These are phyloP conservation scores for Otis tarda DNA, from an alignment of 2,113 vertebrate genomes.

Conservation along the genomic window DNA sequence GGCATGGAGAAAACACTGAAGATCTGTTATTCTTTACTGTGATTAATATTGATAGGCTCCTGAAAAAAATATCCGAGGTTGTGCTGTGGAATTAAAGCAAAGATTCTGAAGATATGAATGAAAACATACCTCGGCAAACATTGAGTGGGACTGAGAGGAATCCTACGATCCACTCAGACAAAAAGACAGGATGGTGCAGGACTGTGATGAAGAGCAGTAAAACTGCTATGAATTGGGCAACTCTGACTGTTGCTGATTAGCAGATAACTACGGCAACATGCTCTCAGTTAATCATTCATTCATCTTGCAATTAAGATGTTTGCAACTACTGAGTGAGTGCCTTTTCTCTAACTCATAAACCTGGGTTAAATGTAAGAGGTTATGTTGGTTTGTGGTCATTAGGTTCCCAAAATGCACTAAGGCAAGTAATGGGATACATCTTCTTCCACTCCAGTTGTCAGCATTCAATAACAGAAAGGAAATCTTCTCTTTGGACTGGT, in stretches of 20 bases:
- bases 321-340: not conserved
- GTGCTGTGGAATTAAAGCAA: not conserved
- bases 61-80: not conserved
- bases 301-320: not conserved
- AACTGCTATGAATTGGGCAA: not conserved
- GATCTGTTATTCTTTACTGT: not conserved
- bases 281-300: not conserved
- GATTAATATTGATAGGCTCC: not conserved
- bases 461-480: not conserved
- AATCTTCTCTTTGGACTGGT: not conserved
- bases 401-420: not conserved
- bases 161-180: not conserved
- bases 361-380: not conserved
- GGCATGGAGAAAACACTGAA: not conserved
- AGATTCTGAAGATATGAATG: not conserved
- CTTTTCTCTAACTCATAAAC: not conserved
- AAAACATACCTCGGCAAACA: not conserved
- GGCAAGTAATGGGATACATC: not conserved
- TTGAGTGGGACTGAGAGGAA: not conserved
- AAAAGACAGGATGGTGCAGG: not conserved
- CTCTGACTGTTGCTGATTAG: not conserved
- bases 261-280: not conserved
- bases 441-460: not conserved
- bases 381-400: not conserved
- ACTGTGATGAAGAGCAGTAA: not conserved